Evolutionary conservation across 1,140 invertebrate genomes (phyloP).

Genomic region (Elysia chlorotica): DNA sequence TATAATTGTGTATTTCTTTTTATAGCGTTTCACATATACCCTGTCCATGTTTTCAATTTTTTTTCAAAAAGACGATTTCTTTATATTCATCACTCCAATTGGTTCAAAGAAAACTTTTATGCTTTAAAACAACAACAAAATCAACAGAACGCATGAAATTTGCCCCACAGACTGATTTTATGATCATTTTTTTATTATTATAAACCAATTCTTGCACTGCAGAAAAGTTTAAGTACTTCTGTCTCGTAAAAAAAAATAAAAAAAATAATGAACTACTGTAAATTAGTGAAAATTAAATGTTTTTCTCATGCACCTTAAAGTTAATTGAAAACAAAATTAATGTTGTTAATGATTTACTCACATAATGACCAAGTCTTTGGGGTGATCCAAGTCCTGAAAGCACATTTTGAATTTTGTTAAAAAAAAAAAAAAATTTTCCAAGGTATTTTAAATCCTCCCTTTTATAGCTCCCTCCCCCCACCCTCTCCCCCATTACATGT

Average conservation of each 20-base stretch:
- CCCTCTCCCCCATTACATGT: background rate
- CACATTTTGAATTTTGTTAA: background rate
- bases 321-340: background rate
- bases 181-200: too few relatives aligned
- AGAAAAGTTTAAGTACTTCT: background rate
- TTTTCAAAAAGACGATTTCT: too few relatives aligned
- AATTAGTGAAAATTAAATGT: background rate
- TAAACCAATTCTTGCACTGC: too few relatives aligned
- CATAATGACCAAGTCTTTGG: constrained; percentile 18
- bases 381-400: constrained; percentile 12
- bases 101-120: background rate
- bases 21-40: too few relatives aligned
- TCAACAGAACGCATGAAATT: too few relatives aligned
- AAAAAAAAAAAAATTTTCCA: background rate
- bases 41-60: too few relatives aligned
- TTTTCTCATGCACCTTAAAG: background rate
- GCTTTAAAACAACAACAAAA: too few relatives aligned
- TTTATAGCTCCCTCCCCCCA: background rate
- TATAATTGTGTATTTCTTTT: too few relatives aligned
- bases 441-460: background rate
- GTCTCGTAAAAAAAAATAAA: constrained; percentile 8
- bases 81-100: background rate
- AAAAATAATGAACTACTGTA: background rate
- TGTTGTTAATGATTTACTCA: constrained; percentile 1
- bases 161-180: too few relatives aligned